Conservation (phyloP, 2,113 vertebrate genomes). For the Cranoglanis bouderius region DNA sequence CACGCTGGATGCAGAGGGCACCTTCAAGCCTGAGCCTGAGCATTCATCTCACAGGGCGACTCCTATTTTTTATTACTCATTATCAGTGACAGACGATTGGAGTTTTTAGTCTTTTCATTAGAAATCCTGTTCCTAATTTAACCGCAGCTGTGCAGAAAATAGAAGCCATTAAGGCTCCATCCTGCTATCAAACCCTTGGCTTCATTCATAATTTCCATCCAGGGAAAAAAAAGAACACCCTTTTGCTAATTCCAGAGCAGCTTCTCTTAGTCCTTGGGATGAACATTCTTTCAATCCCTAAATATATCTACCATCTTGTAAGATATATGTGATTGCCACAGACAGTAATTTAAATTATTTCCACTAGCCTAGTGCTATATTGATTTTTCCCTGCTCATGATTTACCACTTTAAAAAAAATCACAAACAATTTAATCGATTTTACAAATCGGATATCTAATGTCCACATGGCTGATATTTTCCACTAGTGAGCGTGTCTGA, state of each 20-base stretch:
- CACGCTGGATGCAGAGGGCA: neutral
- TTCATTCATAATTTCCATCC: conserved; percentile 13
- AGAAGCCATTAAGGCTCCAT: conserved; percentile 12
- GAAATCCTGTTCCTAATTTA: conserved; percentile 19
- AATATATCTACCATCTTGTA: neutral
- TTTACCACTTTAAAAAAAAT: neutral
- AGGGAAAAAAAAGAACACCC: neutral
- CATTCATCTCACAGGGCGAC: neutral
- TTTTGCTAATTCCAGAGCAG: neutral
- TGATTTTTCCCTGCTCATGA: neutral
- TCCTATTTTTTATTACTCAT: neutral
- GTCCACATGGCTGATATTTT: neutral
- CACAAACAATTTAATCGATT: neutral
- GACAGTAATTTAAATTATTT: neutral
- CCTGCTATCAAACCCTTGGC: neutral
- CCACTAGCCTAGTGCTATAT: neutral
- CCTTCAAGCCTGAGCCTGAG: conserved; percentile 23
- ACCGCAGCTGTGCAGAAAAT: neutral
- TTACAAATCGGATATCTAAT: neutral
- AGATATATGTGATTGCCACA: neutral
- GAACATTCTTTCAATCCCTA: neutral
- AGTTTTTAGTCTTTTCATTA: conserved; percentile 1
- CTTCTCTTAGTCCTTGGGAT: conserved; percentile 9
- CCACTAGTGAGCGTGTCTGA: neutral
- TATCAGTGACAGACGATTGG: neutral